A percentile compares a stretch with the other conserved stretches of the same genome.
phyloP scores from a whole-genome alignment of 2,797 vertebrate species.

The Graptemys geographica region DNA sequence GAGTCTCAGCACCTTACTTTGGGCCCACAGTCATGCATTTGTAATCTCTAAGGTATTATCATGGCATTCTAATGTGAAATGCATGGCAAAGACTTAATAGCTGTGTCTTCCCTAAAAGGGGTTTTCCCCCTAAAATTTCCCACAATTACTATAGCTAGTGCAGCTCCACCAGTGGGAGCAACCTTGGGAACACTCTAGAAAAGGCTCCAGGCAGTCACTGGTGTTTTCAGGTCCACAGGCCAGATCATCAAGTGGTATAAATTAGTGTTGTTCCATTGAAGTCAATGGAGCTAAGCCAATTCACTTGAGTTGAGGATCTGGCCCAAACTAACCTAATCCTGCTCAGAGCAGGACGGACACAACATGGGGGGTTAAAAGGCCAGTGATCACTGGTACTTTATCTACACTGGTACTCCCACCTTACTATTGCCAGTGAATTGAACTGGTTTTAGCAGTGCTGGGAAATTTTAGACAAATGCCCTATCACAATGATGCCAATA shows the following conservation, averaged over 20 bases:
- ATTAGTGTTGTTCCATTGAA: background rate
- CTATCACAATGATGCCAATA: background rate
- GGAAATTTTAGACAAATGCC: background rate
- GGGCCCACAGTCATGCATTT: background rate
- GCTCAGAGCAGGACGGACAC: background rate
- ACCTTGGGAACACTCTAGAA: background rate
- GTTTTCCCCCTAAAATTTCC: background rate
- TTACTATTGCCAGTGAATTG: background rate
- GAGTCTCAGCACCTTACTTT: background rate
- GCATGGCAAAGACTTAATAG: background rate
- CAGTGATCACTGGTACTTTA: background rate
- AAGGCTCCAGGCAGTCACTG: background rate
- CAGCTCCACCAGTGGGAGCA: background rate
- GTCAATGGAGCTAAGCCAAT: background rate
- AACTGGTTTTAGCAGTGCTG: background rate
- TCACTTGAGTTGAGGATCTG: background rate
- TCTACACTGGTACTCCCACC: background rate
- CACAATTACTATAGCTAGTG: background rate
- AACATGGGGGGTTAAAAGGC: fast-evolving
- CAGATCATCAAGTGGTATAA: background rate
- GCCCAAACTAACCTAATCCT: background rate
- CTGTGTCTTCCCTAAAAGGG: background rate
- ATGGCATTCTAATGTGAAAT: background rate
- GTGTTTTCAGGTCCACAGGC: background rate
- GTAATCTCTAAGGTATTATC: background rate